Base-by-base conservation (phyloP, 2,888 invertebrate genomes). In the Lithosia quadra region DNA sequence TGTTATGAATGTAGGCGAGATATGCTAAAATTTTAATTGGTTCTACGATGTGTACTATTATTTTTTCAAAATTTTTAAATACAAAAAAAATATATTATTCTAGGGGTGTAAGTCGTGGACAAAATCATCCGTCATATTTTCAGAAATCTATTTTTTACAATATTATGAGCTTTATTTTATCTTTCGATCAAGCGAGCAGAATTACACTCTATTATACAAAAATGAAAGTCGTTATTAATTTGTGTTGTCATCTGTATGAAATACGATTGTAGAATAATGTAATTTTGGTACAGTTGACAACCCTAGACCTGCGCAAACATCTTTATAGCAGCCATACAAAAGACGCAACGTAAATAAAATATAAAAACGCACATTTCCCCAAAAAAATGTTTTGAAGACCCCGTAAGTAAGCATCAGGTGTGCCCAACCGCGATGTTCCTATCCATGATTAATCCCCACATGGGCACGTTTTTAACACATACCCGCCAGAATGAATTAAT, bases 321-420 rank as follows among this genome's bases (percentile, higher is more conserved):
- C 72, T 83, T 82, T 83, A 82, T 74, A 72, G 73, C 77, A 59
- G 56, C 71, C 68, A 75, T 71, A 74, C 75, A 78, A 79, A 82
- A 76, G 75, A 74, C 55, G n/a, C 55, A 68, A 18, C 72, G 68
- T 73, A 75, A 76, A 76, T 79, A 72, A 78, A 80, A 76, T 43
- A 71, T 58, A 65, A 77, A 69, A 68, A 66, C 57, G 58, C 65
- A 33, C 69, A 69, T 75, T 74, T 73, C 68, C 62, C 67, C 72
- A 73, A 71, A 60, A 64, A 64, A 64, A 67, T 53, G 28, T 60
- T 56, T 34, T 60, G 63, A 63, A 60, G 34, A 66, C 34, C 53
- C 62, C 49, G 73, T 81, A 75, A 77, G 62, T 69, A 72, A 73
- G 78, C 71, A 81, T 76, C 82, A 81, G 82, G 83, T 82, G 83